A percentile compares a stretch with the other conserved stretches of the same genome.
phyloP scores from a whole-genome alignment of 64 coral and sea anemone genomes.

The Stylophora pistillata region DNA sequence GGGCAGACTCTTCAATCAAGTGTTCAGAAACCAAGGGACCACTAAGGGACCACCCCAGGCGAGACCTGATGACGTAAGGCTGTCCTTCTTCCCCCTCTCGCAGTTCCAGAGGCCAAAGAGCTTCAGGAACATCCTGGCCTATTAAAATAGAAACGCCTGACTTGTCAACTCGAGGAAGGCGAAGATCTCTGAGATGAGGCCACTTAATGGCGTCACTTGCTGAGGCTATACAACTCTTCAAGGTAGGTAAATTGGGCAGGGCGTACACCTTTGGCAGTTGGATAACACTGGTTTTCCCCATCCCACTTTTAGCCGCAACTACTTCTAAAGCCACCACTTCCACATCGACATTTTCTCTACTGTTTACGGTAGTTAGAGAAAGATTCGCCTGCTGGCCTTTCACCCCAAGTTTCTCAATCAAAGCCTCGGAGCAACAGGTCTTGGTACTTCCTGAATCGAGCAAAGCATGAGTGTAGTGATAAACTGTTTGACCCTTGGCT shows the following conservation, averaged over 20 bases:
- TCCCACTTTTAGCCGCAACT: too few species aligned
- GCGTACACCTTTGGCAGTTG: neutral
- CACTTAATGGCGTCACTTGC: neutral
- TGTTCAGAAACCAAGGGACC: neutral
- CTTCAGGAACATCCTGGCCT: slow-evolving; percentile 12
- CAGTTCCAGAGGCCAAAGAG: slow-evolving; percentile 15
- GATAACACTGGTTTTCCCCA: neutral
- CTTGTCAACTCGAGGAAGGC: neutral
- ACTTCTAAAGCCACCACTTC: too few species aligned
- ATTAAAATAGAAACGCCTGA: slow-evolving; percentile 10
- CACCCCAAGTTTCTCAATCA: neutral
- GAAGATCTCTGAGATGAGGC: slow-evolving; percentile 2
- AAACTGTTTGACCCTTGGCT: neutral
- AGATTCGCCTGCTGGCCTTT: too few species aligned
- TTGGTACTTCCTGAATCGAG: slow-evolving; percentile 8
- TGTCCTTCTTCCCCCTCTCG: slow-evolving; percentile 10
- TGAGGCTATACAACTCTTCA: neutral
- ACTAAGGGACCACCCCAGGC: slow-evolving; percentile 12
- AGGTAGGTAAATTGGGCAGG: neutral
- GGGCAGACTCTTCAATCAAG: neutral
- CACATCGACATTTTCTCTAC: too few species aligned
- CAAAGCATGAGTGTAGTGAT: neutral
- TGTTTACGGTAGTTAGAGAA: too few species aligned
- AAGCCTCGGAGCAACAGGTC: neutral
- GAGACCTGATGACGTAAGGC: slow-evolving; percentile 9